A percentile compares a stretch with the other conserved stretches of the same genome.
Conservation (phyloP, 1,140 invertebrate genomes). For the Hyposmocoma kahamanoa region DNA sequence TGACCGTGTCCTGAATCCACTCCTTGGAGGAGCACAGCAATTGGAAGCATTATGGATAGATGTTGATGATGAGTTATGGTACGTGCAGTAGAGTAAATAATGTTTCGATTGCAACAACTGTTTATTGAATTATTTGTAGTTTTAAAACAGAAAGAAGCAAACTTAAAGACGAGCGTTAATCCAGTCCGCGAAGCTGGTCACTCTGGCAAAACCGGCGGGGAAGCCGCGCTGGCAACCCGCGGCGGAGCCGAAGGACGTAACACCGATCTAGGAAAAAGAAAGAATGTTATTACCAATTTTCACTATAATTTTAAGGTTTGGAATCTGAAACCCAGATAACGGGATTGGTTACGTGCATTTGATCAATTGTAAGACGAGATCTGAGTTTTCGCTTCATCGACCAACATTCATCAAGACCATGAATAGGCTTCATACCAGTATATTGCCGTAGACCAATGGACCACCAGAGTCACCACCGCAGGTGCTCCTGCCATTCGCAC, state of each 20-base stretch:
- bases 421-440: no score
- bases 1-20: no score
- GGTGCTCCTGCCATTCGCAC: constrained; percentile 14
- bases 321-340: neutral
- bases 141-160: no score
- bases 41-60: no score
- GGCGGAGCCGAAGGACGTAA: constrained; percentile 72
- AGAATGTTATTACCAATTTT: neutral
- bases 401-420: neutral
- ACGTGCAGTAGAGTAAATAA: no score
- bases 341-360: neutral
- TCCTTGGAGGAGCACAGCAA: no score
- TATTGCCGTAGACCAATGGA: constrained; percentile 7
- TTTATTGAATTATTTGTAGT: no score
- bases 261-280: constrained; percentile 49
- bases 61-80: no score
- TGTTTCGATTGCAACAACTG: no score
- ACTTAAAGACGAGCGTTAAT: no score
- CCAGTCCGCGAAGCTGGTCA: no score
- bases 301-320: neutral
- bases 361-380: neutral
- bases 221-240: constrained; percentile 70
- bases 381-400: neutral
- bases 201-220: constrained; percentile 69
- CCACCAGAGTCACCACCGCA: constrained; percentile 28